Conservation (phyloP, 2,888 invertebrate genomes). For the Hyalella azteca region DNA sequence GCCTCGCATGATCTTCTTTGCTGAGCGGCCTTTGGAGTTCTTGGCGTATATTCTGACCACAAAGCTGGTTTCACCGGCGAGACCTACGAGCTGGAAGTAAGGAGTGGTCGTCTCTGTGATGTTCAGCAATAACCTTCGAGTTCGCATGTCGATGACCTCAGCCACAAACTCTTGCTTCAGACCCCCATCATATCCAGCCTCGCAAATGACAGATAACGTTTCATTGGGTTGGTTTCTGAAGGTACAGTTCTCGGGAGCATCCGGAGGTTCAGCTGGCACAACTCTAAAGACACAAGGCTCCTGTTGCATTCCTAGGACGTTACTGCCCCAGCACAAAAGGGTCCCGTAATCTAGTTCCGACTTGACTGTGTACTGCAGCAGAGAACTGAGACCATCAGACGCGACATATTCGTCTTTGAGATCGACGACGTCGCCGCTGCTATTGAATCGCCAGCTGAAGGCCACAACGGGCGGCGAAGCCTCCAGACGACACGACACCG, state of each 20-base stretch:
- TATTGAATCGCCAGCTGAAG: conserved; percentile 58
- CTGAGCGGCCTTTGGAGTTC: conserved; percentile 50
- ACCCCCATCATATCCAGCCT: conserved; percentile 55
- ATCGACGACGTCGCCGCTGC: conserved; percentile 56
- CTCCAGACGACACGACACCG: conserved; percentile 54
- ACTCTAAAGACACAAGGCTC: conserved; percentile 89
- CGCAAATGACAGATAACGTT: conserved; percentile 45
- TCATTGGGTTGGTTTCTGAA: conserved; percentile 53
- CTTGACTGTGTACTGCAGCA: conserved; percentile 46
- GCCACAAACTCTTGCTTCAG: conserved; percentile 51
- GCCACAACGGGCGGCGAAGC: conserved; percentile 53
- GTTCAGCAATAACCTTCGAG: conserved; percentile 44
- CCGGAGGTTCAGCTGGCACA: conserved; percentile 68
- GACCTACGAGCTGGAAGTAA: conserved; percentile 50
- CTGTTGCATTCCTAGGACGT: conserved; percentile 81
- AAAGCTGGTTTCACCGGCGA: conserved; percentile 52
- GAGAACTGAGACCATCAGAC: conserved; percentile 45
- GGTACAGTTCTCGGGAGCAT: conserved; percentile 49
- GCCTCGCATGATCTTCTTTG: conserved; percentile 44
- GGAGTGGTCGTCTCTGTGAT: conserved; percentile 47
- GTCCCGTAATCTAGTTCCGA: conserved; percentile 77
- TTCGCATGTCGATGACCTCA: conserved; percentile 45
- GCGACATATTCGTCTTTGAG: conserved; percentile 49
- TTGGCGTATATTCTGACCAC: conserved; percentile 44
- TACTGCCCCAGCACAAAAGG: conserved; percentile 82